Evolutionary conservation across 2,797 vertebrate genomes (phyloP).

Genomic region (Myotis findleyi): DNA sequence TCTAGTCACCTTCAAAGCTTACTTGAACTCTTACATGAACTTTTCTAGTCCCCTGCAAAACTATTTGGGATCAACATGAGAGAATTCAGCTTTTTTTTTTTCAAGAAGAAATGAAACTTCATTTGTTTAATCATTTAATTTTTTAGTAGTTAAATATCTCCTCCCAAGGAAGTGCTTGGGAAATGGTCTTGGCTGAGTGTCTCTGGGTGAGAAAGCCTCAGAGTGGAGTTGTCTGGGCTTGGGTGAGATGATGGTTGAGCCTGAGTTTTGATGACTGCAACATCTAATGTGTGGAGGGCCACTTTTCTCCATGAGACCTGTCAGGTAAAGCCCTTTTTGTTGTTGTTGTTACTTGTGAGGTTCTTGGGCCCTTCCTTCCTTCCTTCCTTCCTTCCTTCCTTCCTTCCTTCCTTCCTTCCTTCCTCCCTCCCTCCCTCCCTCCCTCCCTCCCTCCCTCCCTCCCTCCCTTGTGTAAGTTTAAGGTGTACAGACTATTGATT

Average conservation of each 20-base stretch:
- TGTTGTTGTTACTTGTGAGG: background rate
- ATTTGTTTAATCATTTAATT: background rate
- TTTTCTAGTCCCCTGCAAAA: background rate
- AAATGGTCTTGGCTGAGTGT: background rate
- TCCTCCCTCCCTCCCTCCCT: background rate
- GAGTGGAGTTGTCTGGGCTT: background rate
- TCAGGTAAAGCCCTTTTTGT: background rate
- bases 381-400: background rate
- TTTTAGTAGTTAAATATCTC: background rate
- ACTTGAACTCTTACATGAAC: background rate
- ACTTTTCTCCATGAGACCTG: background rate
- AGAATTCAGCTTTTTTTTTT: background rate
- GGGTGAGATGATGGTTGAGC: no score
- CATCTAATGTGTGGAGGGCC: background rate
- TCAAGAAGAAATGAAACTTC: background rate
- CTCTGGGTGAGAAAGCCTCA: background rate
- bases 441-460: no score
- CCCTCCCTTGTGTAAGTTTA: background rate
- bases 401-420: background rate
- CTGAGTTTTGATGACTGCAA: background rate
- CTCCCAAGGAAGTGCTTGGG: background rate
- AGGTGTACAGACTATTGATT: background rate
- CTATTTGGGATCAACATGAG: background rate
- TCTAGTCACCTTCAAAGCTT: constrained; percentile 25
- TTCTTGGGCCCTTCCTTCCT: background rate